Conservation (phyloP, 2,888 invertebrate species). For the Exephanes ischioxanthus region DNA sequence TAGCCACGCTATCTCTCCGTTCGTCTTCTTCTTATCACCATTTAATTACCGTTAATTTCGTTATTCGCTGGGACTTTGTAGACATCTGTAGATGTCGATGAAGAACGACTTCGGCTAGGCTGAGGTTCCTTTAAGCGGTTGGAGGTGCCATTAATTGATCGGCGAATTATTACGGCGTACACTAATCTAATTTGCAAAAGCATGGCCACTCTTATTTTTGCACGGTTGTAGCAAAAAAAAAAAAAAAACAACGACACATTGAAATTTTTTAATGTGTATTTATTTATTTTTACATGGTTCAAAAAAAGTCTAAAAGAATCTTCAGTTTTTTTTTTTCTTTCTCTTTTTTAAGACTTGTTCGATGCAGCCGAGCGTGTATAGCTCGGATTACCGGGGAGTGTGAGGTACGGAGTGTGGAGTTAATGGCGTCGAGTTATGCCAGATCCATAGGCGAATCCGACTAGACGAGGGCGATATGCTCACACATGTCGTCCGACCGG, state of each 20-base stretch:
- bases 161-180: constrained; percentile 2
- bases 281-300: no score
- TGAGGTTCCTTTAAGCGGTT: not conserved
- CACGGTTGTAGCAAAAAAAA: no score
- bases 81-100: not conserved
- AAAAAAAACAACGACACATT: no score
- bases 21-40: constrained; percentile 40
- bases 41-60: constrained; percentile 60
- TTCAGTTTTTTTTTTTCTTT: not conserved
- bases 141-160: constrained; percentile 13
- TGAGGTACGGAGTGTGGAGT: not conserved
- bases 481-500: constrained; percentile 2
- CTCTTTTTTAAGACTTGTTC: not conserved
- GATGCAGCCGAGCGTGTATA: not conserved
- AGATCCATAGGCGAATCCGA: constrained; percentile 24
- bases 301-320: not conserved
- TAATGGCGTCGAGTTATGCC: constrained; percentile 6
- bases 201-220: no score
- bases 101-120: no score
- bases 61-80: constrained; percentile 34
- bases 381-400: not conserved
- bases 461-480: constrained; percentile 37
- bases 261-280: no score
- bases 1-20: constrained; percentile 24
- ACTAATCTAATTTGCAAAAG: no score